phyloP scores from a whole-genome alignment of 2,797 vertebrate genomes.

The Chromobotia macracanthus region DNA sequence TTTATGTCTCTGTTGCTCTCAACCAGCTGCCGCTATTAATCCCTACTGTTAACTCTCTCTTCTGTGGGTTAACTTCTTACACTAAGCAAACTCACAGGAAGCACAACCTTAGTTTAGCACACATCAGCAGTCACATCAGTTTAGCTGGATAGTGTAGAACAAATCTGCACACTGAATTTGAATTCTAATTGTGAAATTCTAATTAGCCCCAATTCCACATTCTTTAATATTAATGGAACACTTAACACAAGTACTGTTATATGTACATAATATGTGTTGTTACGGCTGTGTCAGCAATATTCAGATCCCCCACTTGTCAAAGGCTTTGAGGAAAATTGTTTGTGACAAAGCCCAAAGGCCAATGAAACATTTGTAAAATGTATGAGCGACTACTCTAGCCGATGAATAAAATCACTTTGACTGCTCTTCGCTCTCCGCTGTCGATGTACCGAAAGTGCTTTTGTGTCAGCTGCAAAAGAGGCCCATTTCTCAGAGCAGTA shows the following conservation, averaged over 20 bases:
- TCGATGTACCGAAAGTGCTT: conserved; percentile 42
- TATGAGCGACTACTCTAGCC: conserved; percentile 55
- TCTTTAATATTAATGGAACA: conserved; percentile 31
- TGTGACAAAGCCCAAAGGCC: conserved; percentile 36
- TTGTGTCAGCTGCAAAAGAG: conserved; percentile 64
- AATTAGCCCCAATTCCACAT: background rate
- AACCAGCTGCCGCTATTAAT: conserved; percentile 75
- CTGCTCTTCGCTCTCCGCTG: conserved; percentile 53
- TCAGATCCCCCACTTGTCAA: conserved; percentile 12
- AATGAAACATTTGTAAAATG: conserved; percentile 62
- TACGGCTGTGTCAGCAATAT: conserved; percentile 13
- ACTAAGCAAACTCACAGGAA: conserved; percentile 51
- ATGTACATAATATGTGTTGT: conserved; percentile 8
- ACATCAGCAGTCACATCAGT: background rate
- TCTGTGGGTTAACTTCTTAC: conserved; percentile 60
- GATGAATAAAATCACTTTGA: conserved; percentile 70
- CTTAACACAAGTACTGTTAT: conserved; percentile 12
- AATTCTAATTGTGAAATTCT: background rate
- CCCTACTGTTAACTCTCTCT: conserved; percentile 66
- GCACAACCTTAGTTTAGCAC: conserved; percentile 17
- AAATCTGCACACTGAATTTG: background rate
- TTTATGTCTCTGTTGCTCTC: conserved; percentile 67
- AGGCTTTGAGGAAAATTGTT: conserved; percentile 37
- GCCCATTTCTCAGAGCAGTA: conserved; percentile 65
- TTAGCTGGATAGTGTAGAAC: conserved; percentile 2